A percentile compares a stretch with the other conserved stretches of the same genome.
Evolutionary conservation across 1,140 invertebrate genomes (phyloP).

Genomic region (Heliconius melpomene): DNA sequence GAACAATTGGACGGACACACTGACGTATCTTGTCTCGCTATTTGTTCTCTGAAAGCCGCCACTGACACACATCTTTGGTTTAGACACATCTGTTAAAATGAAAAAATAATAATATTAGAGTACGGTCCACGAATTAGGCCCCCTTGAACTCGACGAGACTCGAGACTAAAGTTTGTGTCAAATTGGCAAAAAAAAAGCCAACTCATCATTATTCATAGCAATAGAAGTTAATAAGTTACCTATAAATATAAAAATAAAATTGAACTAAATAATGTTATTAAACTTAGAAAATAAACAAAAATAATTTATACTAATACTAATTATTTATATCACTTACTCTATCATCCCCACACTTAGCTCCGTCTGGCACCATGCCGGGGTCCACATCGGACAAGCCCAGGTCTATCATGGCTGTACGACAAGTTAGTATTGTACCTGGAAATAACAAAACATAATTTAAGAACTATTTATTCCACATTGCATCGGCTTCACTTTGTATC

Average conservation of each 20-base stretch:
- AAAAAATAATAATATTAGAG: no score
- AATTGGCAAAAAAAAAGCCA: no score
- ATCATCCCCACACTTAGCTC: constrained; percentile 94
- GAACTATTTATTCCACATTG: no score
- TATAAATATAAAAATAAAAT: no score
- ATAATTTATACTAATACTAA: background rate
- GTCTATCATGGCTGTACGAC: constrained; percentile 13
- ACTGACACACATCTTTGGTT: constrained; percentile 94
- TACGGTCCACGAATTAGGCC: no score
- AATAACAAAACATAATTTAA: background rate
- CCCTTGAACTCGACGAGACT: no score
- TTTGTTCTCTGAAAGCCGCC: constrained; percentile 80
- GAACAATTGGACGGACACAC: constrained; percentile 92
- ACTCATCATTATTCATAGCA: no score
- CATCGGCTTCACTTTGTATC: no score
- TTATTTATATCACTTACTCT: constrained; percentile 83
- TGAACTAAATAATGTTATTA: no score
- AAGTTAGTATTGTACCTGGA: constrained; percentile 16
- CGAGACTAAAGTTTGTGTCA: no score
- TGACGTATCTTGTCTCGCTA: constrained; percentile 69
- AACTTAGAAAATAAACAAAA: no score
- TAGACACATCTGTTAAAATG: constrained; percentile 91
- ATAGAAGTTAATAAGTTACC: no score
- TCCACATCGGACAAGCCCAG: constrained; percentile 93
- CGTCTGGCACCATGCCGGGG: constrained; percentile 97